These are phyloP conservation scores for Pseudococcus jackbeardsleyi DNA, from an alignment of 2,888 invertebrate genomes.

Conservation along the genomic window DNA sequence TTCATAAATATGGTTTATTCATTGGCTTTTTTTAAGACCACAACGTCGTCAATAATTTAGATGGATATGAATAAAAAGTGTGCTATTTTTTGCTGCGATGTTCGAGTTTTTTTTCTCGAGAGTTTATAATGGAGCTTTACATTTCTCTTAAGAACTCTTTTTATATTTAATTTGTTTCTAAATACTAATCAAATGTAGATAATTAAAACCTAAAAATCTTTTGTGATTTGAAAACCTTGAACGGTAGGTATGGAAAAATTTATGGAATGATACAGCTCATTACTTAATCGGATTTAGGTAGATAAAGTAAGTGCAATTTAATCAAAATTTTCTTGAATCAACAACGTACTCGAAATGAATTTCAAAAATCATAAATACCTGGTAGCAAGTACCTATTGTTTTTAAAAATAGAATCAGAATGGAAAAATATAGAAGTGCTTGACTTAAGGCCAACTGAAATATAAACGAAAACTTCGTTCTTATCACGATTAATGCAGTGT, in stretches of 20 bases:
- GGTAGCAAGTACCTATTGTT: not conserved
- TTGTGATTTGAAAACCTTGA: not conserved
- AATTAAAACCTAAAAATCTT: too few relatives aligned
- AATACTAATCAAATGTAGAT: not conserved
- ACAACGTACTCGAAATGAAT: not conserved
- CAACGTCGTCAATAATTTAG: not conserved
- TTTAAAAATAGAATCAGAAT: not conserved
- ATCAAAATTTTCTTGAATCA: not conserved
- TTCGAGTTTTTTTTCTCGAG: not conserved
- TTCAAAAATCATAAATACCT: not conserved
- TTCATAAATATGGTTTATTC: conserved; percentile 1
- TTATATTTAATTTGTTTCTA: not conserved
- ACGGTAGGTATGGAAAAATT: not conserved
- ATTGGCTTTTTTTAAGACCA: not conserved
- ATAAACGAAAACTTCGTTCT: not conserved
- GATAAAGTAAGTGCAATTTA: not conserved
- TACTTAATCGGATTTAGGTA: not conserved
- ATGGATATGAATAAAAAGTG: not conserved
- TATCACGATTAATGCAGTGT: not conserved
- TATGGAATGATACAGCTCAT: not conserved
- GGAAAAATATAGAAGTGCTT: not conserved
- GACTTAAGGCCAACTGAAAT: not conserved
- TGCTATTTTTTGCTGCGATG: not conserved
- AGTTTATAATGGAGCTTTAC: not conserved
- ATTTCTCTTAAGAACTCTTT: not conserved